Evolutionary conservation across 2,797 vertebrate species (phyloP).

Genomic region (Phyllotis vaccarum): DNA sequence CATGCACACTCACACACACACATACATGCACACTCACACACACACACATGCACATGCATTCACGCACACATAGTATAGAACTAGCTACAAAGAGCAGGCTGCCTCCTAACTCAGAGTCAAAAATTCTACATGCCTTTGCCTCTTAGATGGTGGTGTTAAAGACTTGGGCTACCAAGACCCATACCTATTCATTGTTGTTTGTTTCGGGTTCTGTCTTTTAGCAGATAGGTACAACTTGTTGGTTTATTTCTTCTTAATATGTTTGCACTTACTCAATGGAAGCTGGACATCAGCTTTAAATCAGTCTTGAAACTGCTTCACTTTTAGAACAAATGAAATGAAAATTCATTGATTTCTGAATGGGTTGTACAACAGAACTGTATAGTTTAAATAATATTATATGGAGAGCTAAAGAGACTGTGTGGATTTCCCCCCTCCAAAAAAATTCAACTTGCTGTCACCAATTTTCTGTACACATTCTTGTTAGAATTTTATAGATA

Average conservation of each 20-base stretch:
- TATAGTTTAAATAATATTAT: conserved; percentile 84
- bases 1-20: not conserved
- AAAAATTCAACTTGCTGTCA: conserved; percentile 82
- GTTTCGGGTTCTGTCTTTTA: not conserved
- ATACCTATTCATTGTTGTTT: not conserved
- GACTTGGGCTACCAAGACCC: no score
- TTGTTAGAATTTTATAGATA: conserved; percentile 80
- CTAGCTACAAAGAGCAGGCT: not conserved
- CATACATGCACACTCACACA: not conserved
- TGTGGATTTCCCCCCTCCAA: conserved; percentile 66
- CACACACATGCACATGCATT: not conserved
- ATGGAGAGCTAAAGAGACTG: conserved; percentile 82
- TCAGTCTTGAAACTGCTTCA: conserved; percentile 81
- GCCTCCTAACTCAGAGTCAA: not conserved
- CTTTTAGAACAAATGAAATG: conserved; percentile 82
- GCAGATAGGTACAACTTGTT: not conserved
- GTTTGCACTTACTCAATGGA: conserved; percentile 62
- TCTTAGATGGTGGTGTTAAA: not conserved
- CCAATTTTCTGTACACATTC: conserved; percentile 81
- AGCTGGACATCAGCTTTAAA: conserved; percentile 81
- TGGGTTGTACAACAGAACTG: conserved; percentile 79
- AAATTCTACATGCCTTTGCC: not conserved
- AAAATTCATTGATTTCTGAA: conserved; percentile 85
- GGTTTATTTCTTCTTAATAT: not conserved
- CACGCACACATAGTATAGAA: not conserved